Percentiles rank a stretch among this genome's conserved stretches.
phyloP scores from a whole-genome alignment of 2,113 vertebrate genomes.

The Eonycteris spelaea region DNA sequence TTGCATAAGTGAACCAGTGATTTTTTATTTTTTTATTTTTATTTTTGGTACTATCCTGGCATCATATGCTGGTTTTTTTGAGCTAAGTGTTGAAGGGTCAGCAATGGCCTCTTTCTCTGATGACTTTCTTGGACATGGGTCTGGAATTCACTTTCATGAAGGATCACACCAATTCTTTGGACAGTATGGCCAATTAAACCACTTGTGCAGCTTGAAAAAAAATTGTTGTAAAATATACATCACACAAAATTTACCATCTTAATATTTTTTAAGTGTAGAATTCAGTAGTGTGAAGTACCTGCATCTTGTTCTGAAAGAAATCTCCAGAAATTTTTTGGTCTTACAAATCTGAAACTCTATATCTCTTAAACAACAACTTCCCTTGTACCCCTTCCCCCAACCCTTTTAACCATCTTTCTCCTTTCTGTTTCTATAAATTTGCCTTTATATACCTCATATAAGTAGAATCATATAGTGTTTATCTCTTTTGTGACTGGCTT shows the following conservation, averaged over 20 bases:
- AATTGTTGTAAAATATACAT: not conserved
- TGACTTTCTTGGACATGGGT: not conserved
- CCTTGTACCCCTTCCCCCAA: accelerated
- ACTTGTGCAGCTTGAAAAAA: not conserved
- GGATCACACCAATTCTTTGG: not conserved
- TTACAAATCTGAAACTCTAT: not conserved
- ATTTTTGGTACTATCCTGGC: not conserved
- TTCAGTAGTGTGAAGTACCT: not conserved
- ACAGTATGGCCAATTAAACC: not conserved
- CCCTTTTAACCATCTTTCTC: not conserved
- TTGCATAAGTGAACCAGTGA: not conserved
- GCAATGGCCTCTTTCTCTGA: not conserved
- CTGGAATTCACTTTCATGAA: not conserved
- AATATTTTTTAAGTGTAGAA: not conserved
- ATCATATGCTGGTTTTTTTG: not conserved
- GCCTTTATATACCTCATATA: not conserved
- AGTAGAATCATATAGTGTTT: not conserved
- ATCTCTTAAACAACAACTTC: not conserved
- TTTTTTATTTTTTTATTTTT: not conserved
- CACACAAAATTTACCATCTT: not conserved
- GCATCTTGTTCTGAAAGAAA: not conserved
- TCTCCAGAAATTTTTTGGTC: not conserved
- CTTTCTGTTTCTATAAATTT: not conserved
- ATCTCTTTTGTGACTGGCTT: not conserved
- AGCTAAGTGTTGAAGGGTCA: not conserved